Evolutionary conservation across 2,888 invertebrate species (phyloP).

Genomic region (Herminia tarsipennalis): DNA sequence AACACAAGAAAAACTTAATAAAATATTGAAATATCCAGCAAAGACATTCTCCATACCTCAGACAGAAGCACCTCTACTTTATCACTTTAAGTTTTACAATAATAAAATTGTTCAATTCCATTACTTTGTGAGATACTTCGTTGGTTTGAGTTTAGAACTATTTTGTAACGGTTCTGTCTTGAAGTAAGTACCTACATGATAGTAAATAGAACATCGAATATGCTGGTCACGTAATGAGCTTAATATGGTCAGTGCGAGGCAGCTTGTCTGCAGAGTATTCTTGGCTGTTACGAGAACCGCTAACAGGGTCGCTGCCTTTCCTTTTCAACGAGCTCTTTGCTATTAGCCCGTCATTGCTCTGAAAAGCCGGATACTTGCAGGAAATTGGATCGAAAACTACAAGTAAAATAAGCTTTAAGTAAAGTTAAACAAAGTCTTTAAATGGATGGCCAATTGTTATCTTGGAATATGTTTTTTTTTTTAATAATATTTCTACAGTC

Average conservation of each 20-base stretch:
- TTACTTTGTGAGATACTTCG: constrained; percentile 12
- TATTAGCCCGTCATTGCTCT: constrained; percentile 15
- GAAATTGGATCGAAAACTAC: constrained; percentile 16
- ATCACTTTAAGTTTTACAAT: constrained; percentile 18
- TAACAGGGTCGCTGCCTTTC: constrained; percentile 9
- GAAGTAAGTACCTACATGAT: constrained; percentile 10
- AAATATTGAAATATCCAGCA: too few relatives aligned
- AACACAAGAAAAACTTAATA: too few relatives aligned
- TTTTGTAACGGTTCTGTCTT: constrained; percentile 19
- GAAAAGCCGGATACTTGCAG: constrained; percentile 1
- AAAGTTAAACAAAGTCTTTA: too few relatives aligned
- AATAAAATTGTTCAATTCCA: constrained; percentile 10
- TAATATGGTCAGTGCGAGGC: constrained; percentile 17
- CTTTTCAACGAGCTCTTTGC: constrained; percentile 12
- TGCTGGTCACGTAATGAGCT: constrained; percentile 31
- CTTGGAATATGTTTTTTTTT: too few relatives aligned
- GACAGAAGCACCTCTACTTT: constrained; percentile 18
- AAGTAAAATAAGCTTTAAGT: too few relatives aligned
- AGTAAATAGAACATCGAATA: constrained; percentile 9
- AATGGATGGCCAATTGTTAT: too few relatives aligned
- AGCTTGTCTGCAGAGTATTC: constrained; percentile 12
- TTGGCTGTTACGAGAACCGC: constrained; percentile 1
- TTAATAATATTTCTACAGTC: too few relatives aligned
- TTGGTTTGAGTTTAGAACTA: constrained; percentile 10
- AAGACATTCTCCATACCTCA: too few relatives aligned